These are phyloP conservation scores for Sesia bembeciformis DNA, from an alignment of 2,888 invertebrate species.

Conservation along the genomic window DNA sequence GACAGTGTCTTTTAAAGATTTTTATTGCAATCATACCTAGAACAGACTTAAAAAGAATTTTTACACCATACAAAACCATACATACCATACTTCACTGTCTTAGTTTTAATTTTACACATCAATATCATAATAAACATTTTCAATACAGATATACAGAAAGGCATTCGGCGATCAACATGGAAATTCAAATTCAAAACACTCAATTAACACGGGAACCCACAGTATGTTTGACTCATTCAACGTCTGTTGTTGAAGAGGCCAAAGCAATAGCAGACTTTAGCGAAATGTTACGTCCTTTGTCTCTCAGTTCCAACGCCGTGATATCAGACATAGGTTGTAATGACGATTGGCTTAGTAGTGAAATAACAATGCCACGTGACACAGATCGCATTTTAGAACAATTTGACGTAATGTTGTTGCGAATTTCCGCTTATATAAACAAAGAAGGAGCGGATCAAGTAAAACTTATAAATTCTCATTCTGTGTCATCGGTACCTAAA, in stretches of 20 bases:
- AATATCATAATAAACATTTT: neutral
- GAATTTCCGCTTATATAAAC: constrained; percentile 39
- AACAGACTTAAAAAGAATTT: too few species aligned
- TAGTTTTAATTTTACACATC: too few species aligned
- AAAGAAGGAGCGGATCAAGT: constrained; percentile 23
- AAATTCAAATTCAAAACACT: neutral
- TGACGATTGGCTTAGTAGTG: constrained; percentile 52
- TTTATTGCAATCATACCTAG: too few species aligned
- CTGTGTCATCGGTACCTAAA: constrained; percentile 5
- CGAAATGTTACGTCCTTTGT: constrained; percentile 17
- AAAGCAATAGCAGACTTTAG: constrained; percentile 10
- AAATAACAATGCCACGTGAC: constrained; percentile 46
- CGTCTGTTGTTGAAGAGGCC: constrained; percentile 21
- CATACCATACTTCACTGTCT: too few species aligned
- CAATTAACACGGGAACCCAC: neutral
- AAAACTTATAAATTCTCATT: constrained; percentile 14
- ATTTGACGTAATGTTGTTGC: constrained; percentile 51
- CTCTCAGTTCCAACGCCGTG: constrained; percentile 23
- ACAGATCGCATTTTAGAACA: constrained; percentile 60
- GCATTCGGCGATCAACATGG: constrained; percentile 1
- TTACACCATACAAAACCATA: too few species aligned
- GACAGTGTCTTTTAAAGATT: too few species aligned
- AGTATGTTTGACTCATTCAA: constrained; percentile 9
- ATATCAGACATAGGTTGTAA: constrained; percentile 33
- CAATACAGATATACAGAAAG: constrained; percentile 35